Evolutionary conservation across 2,888 invertebrate genomes (phyloP).

Genomic region (Listrodromus nycthemerus): DNA sequence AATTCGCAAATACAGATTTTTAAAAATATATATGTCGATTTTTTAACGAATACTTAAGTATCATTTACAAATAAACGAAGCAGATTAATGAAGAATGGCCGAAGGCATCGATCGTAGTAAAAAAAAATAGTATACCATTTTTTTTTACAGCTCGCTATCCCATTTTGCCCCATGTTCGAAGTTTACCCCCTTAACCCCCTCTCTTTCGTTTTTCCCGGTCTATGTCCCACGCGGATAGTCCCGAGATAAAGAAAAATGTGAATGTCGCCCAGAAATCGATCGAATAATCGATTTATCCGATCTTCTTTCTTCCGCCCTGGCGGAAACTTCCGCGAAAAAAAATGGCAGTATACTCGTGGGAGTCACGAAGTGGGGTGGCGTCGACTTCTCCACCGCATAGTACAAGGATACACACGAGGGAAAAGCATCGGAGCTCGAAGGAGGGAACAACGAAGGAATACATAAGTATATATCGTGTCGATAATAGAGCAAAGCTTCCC

Average conservation of each 20-base stretch:
- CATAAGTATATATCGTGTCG: slow-evolving; percentile 15
- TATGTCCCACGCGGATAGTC: not conserved
- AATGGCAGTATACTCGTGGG: slow-evolving; percentile 12
- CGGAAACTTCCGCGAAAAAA: not conserved
- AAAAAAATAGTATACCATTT: no score
- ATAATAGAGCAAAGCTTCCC: slow-evolving; percentile 13
- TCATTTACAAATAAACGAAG: no score
- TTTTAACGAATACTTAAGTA: no score
- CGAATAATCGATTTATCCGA: slow-evolving; percentile 22
- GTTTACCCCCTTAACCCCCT: not conserved
- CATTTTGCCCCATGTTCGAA: not conserved
- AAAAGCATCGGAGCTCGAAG: slow-evolving; percentile 11
- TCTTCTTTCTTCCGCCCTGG: not conserved
- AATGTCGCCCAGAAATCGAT: not conserved
- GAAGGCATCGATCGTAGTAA: no score
- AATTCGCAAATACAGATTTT: not conserved
- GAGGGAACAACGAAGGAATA: slow-evolving; percentile 10
- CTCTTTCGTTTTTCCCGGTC: not conserved
- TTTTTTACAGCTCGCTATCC: no score
- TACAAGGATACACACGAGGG: not conserved
- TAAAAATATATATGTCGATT: not conserved
- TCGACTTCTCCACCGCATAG: not conserved
- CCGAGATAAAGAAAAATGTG: slow-evolving; percentile 11
- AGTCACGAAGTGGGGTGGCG: not conserved
- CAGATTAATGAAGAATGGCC: no score